phyloP scores from a whole-genome alignment of 2,888 invertebrate genomes.

The Apamea crenata region DNA sequence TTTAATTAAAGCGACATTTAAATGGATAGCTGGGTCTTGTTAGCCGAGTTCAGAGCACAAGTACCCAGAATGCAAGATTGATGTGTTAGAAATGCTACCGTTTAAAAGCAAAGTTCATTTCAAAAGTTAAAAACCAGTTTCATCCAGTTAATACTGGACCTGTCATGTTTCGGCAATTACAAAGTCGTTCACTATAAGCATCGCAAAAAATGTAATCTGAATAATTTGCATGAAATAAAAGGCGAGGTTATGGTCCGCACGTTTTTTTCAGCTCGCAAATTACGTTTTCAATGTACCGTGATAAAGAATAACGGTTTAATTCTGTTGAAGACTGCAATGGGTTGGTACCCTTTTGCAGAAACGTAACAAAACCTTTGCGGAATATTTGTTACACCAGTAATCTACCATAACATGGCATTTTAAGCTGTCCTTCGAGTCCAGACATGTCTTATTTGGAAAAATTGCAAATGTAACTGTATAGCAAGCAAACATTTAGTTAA shows the following conservation, averaged over 20 bases:
- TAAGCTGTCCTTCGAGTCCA: not conserved
- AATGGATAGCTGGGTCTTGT: constrained; percentile 36
- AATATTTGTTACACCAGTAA: not conserved
- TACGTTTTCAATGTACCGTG: not conserved
- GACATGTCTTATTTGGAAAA: not conserved
- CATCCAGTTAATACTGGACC: not conserved
- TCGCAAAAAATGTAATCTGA: constrained; percentile 41
- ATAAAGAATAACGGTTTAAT: not conserved
- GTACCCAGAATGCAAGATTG: not conserved
- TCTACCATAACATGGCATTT: not conserved
- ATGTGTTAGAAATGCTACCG: constrained; percentile 31
- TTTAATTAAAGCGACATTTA: constrained; percentile 61
- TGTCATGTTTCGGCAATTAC: constrained; percentile 14
- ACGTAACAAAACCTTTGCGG: not conserved
- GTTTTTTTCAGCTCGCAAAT: constrained; percentile 1
- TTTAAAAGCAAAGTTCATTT: constrained; percentile 18
- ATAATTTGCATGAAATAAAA: constrained; percentile 36
- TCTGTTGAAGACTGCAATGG: not conserved
- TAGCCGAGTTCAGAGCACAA: constrained; percentile 15
- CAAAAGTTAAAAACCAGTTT: constrained; percentile 30
- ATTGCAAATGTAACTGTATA: constrained; percentile 19
- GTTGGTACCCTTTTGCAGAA: not conserved
- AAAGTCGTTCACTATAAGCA: constrained; percentile 21
- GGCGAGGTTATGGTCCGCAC: constrained; percentile 9
- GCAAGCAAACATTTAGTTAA: constrained; percentile 29